phyloP scores from a whole-genome alignment of 2,888 invertebrate species.

The Xanthorhoe spadicearia region DNA sequence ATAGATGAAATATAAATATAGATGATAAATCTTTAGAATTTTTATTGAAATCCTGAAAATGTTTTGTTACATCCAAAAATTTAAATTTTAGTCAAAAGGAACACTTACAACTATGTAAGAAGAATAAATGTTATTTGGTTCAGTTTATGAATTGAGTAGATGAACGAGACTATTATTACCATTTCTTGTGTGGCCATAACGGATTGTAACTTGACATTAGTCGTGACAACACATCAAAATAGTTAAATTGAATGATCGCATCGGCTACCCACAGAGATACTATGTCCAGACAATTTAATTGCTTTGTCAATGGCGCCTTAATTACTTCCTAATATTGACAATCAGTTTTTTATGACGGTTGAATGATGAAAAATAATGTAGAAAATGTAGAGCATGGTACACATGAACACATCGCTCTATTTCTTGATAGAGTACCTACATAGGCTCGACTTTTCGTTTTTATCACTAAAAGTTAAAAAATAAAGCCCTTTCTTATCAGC shows the following conservation, averaged over 20 bases:
- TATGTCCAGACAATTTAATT: slow-evolving; percentile 65
- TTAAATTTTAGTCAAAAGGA: too few species aligned
- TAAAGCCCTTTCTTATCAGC: too few species aligned
- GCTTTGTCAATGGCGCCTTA: slow-evolving; percentile 68
- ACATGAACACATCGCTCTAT: background rate
- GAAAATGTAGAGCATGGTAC: background rate
- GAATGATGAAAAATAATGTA: slow-evolving; percentile 37
- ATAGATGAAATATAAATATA: too few species aligned
- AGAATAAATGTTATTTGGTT: too few species aligned
- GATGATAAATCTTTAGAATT: too few species aligned
- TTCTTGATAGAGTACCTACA: background rate
- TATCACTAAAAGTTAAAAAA: too few species aligned
- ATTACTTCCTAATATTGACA: slow-evolving; percentile 82
- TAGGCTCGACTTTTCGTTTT: too few species aligned
- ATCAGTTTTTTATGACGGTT: slow-evolving; percentile 62
- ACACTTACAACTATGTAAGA: too few species aligned
- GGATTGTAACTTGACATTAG: background rate
- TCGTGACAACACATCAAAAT: slow-evolving; percentile 1
- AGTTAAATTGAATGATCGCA: slow-evolving; percentile 30
- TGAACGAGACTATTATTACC: background rate
- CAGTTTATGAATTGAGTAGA: background rate
- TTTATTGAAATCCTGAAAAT: too few species aligned
- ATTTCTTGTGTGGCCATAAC: background rate
- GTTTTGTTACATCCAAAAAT: too few species aligned
- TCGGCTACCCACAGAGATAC: slow-evolving; percentile 48